phyloP scores from a whole-genome alignment of 2,888 invertebrate species.

The Crocallis elinguaria region DNA sequence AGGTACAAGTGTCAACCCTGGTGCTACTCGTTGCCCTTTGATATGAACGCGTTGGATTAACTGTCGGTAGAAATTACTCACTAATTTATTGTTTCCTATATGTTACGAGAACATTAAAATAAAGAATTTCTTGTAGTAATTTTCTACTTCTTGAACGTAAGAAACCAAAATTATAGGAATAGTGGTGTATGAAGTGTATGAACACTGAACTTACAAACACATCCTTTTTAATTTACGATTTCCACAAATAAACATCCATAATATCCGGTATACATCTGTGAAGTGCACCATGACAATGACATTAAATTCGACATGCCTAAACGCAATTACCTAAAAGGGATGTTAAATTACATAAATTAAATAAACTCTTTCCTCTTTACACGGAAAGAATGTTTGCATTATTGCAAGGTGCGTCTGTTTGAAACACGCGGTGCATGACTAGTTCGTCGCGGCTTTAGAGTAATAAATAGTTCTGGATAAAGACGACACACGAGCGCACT shows the following conservation, averaged over 20 bases:
- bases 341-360: slow-evolving; percentile 9
- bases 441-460: slow-evolving; percentile 24
- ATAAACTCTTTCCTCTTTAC: slow-evolving; percentile 5
- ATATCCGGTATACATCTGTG: neutral
- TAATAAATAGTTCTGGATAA: slow-evolving; percentile 25
- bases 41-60: slow-evolving; percentile 3
- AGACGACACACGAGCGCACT: slow-evolving; percentile 24
- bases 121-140: neutral
- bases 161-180: slow-evolving; percentile 6
- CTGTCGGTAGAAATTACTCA: neutral
- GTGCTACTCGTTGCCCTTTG: slow-evolving; percentile 25
- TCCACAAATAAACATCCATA: neutral
- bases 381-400: slow-evolving; percentile 7
- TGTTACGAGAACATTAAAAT: slow-evolving; percentile 3
- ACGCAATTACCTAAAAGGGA: neutral
- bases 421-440: slow-evolving; percentile 19
- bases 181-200: slow-evolving; percentile 28
- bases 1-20: slow-evolving; percentile 8
- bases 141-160: neutral
- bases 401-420: slow-evolving; percentile 11
- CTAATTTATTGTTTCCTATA: neutral
- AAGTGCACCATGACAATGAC: slow-evolving; percentile 5
- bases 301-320: slow-evolving; percentile 9
- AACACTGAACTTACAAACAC: slow-evolving; percentile 21
- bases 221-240: slow-evolving; percentile 13